Base-by-base conservation (phyloP, 2,888 invertebrate genomes). In the Brachyptera putata region DNA sequence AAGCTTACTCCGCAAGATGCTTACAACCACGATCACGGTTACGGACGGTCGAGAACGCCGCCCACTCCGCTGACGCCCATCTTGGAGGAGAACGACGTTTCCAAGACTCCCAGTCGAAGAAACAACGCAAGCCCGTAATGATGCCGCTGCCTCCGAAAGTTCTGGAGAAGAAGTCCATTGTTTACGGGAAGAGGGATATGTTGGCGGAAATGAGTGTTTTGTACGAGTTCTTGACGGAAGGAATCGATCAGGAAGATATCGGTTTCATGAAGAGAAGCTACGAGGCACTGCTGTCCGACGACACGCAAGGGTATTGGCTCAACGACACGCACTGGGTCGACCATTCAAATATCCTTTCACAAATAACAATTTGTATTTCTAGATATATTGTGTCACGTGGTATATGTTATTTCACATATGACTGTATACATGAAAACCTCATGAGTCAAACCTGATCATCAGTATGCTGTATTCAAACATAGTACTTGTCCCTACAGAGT, bases 241-340 rank as follows among this genome's bases (percentile, higher is more conserved):
- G 90, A 61, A 87, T 96, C 69, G 95, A 96, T 72, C 76, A 81
- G n/a, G 96, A 97, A 73, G 96, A 97, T 73, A 86, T 91, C 63
- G 81, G 83, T 64, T 91, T 85, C 70, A 79, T 96, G 66, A 84
- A 87, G 68, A 77, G 83, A 61, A 89, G 91, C 57, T 96, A 96
- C 75, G 91, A 94, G 67, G 83, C 86, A 57, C 78, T 96, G 73
- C 77, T 97, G 66, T 86, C 89, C 0, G 89, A 91, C 66, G 91
- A 94, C 73, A 79, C 81, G 30, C 84, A 87, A 68, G 86, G 88
- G 56, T 89, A 91, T 73, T 95, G 95, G 94, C 79, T 97, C 62
- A 95, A 95, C 73, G 94, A 95, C 72, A 95, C 95, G 39, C 94
- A 96, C 74, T 97, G 97, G 96, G 95, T 96, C 14, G 95, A 95